Base-by-base conservation (phyloP, 2,888 invertebrate species). In the Hydrotaea diabolus region DNA sequence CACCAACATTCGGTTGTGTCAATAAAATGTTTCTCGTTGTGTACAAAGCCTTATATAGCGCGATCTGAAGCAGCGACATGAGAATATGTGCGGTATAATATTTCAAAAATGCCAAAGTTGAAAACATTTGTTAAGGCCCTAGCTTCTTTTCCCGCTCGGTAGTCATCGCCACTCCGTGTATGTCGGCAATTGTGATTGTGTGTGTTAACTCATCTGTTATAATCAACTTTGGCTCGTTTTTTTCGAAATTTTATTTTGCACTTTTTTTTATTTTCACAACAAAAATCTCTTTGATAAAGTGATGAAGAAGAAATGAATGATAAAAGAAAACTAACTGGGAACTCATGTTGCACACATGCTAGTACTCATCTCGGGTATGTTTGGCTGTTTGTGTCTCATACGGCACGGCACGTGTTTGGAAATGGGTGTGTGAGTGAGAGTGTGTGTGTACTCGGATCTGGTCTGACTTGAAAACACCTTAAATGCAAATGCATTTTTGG, bases 171-270 rank as follows among this genome's bases (percentile, higher is more conserved):
- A n/a, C n/a, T n/a, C n/a, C n/a, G 31, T 31, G 31, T 31, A 7
- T 31, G 31, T 31, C 31, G 31, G 31, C 31, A 4, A 7, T 31
- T 62, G 17, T 74, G 53, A 39, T 53, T 31, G 76, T 57, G 53
- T n/a, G 26, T 57, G 64, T 36, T 62, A 43, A 77, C 55, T 76
- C 76, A 74, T 74, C 79, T 77, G 64, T 53, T 64, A 79, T 79
- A 82, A 82, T 75, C 79, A 53, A 76, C 31, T 82, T 82, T 76
- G 19, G 59, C 76, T 64, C 79, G 69, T 80, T 69, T 49, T 31
- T 31, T 3, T 53, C 15, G 36, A 74, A 71, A 75, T 31, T 31
- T 31, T 31, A 59, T 72, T 79, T 80, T 4, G n/a, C n/a, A n/a
- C 43, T 36, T 72, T 55, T 53, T 69, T 4, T 62, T 74, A 49